Evolutionary conservation across 2,797 vertebrate species (phyloP).

Genomic region (Bufotes viridis): DNA sequence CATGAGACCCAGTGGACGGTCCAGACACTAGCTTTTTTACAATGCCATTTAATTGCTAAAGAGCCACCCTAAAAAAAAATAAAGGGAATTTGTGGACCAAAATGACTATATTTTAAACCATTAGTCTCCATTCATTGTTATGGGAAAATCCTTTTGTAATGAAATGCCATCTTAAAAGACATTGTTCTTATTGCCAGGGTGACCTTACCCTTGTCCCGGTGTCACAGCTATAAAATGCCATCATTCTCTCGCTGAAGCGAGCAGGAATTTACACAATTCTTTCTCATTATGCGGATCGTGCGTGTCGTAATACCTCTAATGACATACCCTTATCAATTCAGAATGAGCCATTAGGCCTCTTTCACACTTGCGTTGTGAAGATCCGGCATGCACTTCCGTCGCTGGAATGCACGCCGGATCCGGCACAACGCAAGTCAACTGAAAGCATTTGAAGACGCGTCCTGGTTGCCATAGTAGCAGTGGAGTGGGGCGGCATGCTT

Average conservation of each 20-base stretch:
- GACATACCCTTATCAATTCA: too few species aligned
- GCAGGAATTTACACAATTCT: neutral
- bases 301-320: neutral
- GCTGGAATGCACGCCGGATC: too few species aligned
- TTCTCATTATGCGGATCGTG: neutral
- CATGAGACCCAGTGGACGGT: neutral
- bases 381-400: too few species aligned
- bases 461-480: too few species aligned
- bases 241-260: neutral
- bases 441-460: too few species aligned
- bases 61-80: too few species aligned
- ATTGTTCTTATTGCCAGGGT: neutral
- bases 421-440: too few species aligned
- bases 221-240: neutral
- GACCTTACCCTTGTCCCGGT: neutral
- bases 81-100: neutral
- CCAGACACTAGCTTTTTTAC: neutral
- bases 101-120: neutral
- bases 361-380: too few species aligned
- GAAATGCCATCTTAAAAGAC: neutral
- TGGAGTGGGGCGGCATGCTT: too few species aligned
- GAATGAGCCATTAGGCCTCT: too few species aligned
- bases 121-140: neutral
- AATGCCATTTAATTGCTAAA: neutral
- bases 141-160: too few species aligned